Evolutionary conservation across 2,113 vertebrate genomes (phyloP).

Genomic region (Lutjanus erythropterus): DNA sequence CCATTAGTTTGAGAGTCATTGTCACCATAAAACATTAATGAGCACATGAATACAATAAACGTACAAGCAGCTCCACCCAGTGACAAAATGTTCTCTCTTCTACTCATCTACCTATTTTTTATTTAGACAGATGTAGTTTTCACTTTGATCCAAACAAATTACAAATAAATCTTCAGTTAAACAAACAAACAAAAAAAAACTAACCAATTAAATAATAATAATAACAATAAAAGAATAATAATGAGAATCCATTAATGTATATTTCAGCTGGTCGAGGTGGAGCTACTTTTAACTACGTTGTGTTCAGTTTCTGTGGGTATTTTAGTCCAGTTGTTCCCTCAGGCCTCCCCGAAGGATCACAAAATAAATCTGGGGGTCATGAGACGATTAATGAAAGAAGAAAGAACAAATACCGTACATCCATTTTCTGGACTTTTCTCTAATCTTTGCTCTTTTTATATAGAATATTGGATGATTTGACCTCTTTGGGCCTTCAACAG

Average conservation of each 20-base stretch:
- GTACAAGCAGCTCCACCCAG: constrained; percentile 64
- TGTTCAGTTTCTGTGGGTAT: too few relatives aligned
- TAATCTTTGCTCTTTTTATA: not conserved
- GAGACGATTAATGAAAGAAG: not conserved
- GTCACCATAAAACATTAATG: constrained; percentile 5
- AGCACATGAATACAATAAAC: constrained; percentile 5
- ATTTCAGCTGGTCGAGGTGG: not conserved
- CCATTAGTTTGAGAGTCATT: too few relatives aligned
- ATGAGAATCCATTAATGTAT: too few relatives aligned
- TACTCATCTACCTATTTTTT: not conserved
- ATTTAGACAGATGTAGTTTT: not conserved
- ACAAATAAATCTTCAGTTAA: not conserved
- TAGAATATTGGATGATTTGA: not conserved
- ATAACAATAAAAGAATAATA: too few relatives aligned
- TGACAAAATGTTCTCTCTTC: constrained; percentile 18
- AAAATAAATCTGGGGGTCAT: not conserved
- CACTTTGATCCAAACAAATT: not conserved
- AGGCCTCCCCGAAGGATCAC: not conserved
- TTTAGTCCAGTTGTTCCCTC: not conserved
- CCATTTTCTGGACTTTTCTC: not conserved
- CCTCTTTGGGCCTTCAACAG: too few relatives aligned
- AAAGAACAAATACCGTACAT: not conserved
- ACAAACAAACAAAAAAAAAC: not conserved
- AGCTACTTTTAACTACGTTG: not conserved
- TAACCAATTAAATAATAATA: not conserved